Base-by-base conservation (phyloP, 2,888 invertebrate species). In the Galeruca laticollis region DNA sequence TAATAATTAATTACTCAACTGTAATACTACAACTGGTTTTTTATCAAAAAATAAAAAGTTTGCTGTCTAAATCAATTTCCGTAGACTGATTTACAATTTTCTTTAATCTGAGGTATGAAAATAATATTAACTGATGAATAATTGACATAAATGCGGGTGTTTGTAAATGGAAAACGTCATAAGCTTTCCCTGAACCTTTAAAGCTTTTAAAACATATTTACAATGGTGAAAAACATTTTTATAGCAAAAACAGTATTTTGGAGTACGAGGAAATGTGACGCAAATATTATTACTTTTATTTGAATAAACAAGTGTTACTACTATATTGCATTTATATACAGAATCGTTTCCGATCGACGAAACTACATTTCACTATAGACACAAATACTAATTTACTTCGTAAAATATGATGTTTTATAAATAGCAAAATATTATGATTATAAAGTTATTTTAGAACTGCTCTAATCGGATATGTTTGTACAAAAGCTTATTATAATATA, bases 371-470 rank as follows among this genome's bases (percentile, higher is more conserved):
- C 18, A 15, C 6, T 8, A 8, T 26, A 6, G 26, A 26, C 4
- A 26, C 26, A 37, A 37, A 37, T 37, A 10, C 11, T 37, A 37
- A 26, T 26, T 26, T 26, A 26, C 26, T 26, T 26, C 3, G 37
- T 37, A 10, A 18, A 15, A 47, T 8, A 47, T 15, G 6, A 26
- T 21, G 5, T 54, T 31, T 13, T 54, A 54, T 54, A 54, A 54
- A n/a, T 31, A 26, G 6, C 31, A 57, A 59, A 60, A 37, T 63
- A 52, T 56, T 63, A 63, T 63, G 40, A 43, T 52, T 63, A 57
- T 18, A 43, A 56, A 63, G 54, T 43, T 63, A 63, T 63, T 63
- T 63, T 63, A 43, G 43, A 26, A 37, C 31, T 26, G 10, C 18
- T 31, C 26, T 18, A 43, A 63, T 56, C 31, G 35, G 11, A 56